These are phyloP conservation scores for Alaudala cheleensis DNA, from an alignment of 2,113 vertebrate genomes.

Conservation along the genomic window DNA sequence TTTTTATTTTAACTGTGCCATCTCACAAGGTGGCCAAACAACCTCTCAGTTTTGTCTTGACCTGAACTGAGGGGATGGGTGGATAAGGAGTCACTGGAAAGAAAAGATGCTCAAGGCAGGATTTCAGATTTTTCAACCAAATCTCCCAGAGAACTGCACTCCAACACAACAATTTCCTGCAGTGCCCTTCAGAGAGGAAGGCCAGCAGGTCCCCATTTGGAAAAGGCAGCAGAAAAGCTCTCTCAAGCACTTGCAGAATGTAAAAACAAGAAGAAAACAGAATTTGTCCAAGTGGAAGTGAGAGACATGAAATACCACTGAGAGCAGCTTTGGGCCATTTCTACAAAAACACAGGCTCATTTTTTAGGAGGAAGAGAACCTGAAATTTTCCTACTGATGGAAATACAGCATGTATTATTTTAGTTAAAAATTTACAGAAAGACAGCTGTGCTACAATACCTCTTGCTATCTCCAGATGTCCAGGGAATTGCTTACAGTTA, in stretches of 20 bases:
- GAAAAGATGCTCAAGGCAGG: not conserved
- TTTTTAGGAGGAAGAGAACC: not conserved
- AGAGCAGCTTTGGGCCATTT: not conserved
- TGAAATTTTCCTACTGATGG: not conserved
- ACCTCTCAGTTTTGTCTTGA: not conserved
- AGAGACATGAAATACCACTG: not conserved
- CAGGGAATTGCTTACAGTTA: not conserved
- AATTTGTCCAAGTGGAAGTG: not conserved
- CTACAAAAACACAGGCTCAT: not conserved
- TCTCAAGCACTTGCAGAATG: not conserved
- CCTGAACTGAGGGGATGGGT: not conserved
- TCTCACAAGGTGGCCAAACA: not conserved
- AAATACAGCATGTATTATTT: not conserved
- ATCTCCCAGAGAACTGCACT: not conserved
- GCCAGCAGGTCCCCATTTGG: not conserved
- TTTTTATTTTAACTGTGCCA: not conserved
- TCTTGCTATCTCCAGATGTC: not conserved
- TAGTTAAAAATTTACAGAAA: not conserved
- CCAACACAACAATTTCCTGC: not conserved
- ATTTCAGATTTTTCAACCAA: not conserved
- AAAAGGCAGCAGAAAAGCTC: not conserved
- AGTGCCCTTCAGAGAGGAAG: not conserved
- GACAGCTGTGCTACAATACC: not conserved
- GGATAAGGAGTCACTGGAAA: not conserved
- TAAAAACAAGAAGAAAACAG: not conserved